phyloP scores from a whole-genome alignment of 2,888 invertebrate genomes.

The Bellardia bayeri region DNA sequence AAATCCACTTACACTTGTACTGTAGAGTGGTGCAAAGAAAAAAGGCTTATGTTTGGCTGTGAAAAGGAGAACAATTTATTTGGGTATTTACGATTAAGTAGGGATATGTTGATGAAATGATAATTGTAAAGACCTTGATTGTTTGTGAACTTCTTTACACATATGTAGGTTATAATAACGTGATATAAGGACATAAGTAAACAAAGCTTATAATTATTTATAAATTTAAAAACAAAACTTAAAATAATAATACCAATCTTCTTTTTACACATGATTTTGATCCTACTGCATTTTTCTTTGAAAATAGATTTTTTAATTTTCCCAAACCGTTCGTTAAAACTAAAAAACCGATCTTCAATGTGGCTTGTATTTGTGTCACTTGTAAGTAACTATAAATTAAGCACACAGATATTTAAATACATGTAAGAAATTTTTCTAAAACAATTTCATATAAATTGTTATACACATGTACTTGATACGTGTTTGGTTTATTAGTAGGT shows the following conservation, averaged over 20 bases:
- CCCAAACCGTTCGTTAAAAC: no score
- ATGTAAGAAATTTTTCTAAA: slow-evolving; percentile 19
- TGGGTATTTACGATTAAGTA: neutral
- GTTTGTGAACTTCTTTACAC: slow-evolving; percentile 1
- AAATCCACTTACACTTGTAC: slow-evolving; percentile 10
- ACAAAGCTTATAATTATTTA: no score
- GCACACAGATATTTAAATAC: no score
- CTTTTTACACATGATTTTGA: no score
- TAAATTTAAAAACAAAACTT: no score
- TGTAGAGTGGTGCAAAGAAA: neutral
- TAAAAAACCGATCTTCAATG: no score
- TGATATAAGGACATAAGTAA: no score
- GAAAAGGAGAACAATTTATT: neutral
- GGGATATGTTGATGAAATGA: neutral
- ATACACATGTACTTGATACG: slow-evolving; percentile 49
- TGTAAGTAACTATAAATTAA: no score
- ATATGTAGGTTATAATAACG: neutral
- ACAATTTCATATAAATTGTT: slow-evolving; percentile 62
- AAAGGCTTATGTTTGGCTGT: slow-evolving; percentile 30
- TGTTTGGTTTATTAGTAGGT: slow-evolving; percentile 66
- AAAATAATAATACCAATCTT: no score
- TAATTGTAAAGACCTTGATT: slow-evolving; percentile 35
- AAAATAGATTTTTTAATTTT: no score
- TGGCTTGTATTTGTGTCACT: no score
- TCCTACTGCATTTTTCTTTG: no score